Conservation (phyloP, 92 coral and sea anemone species). For the Porites divaricata region DNA sequence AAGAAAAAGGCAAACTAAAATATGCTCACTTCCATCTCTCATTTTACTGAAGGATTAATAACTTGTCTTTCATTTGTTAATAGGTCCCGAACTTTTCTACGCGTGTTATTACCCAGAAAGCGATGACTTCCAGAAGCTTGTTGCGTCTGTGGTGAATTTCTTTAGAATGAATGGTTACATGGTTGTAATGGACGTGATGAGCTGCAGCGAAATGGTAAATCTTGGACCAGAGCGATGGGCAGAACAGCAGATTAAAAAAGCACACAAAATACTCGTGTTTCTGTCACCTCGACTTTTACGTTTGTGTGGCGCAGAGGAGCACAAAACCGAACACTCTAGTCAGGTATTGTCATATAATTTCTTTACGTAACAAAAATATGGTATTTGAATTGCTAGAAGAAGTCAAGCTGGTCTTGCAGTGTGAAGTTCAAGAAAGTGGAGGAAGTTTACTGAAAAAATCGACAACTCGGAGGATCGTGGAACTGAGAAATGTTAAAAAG, state of each 20-base stretch:
- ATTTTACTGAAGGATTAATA: background rate
- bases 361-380: too few relatives aligned
- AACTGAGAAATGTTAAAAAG: too few relatives aligned
- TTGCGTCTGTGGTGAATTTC: conserved; percentile 36
- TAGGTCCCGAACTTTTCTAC: conserved; percentile 30
- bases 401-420: too few relatives aligned
- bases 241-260: conserved; percentile 44
- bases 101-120: conserved; percentile 45
- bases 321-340: background rate
- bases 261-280: conserved; percentile 37
- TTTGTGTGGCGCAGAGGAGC: conserved; percentile 2
- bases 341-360: conserved; percentile 11
- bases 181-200: conserved; percentile 46
- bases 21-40: too few relatives aligned
- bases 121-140: background rate
- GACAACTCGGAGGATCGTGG: too few relatives aligned
- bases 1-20: too few relatives aligned
- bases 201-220: conserved; percentile 13
- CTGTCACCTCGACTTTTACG: conserved; percentile 49
- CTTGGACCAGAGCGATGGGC: conserved; percentile 53
- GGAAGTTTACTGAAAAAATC: too few relatives aligned
- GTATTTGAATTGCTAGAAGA: too few relatives aligned
- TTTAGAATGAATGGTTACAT: conserved; percentile 31
- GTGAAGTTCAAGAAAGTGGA: too few relatives aligned
- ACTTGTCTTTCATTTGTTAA: background rate